Evolutionary conservation across 2,888 invertebrate species (phyloP).

Genomic region (Erebia aethiops): DNA sequence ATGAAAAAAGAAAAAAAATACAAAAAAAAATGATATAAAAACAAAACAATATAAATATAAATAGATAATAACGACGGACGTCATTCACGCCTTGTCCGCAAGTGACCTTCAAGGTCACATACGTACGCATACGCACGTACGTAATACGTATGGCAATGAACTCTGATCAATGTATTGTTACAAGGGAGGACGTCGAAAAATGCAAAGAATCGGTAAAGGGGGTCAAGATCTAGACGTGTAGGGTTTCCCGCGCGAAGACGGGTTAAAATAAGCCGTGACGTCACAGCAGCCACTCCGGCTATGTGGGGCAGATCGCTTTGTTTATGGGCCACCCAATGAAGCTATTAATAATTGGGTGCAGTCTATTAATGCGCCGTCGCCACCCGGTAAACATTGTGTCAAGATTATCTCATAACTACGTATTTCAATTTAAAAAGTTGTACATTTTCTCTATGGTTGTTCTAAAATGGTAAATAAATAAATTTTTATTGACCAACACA

Average conservation of each 20-base stretch:
- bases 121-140: constrained; percentile 51
- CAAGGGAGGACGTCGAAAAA: constrained; percentile 48
- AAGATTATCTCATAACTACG: neutral
- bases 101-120: constrained; percentile 60
- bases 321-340: constrained; percentile 68
- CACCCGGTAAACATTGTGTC: constrained; percentile 7
- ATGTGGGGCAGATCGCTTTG: constrained; percentile 63
- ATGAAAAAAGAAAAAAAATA: constrained; percentile 72
- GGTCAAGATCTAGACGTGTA: constrained; percentile 73
- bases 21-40: constrained; percentile 52
- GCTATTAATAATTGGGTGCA: constrained; percentile 50
- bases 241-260: constrained; percentile 60
- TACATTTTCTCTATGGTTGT: too few relatives aligned
- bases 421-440: neutral
- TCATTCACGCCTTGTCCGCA: constrained; percentile 44
- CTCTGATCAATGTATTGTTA: constrained; percentile 64
- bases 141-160: constrained; percentile 62
- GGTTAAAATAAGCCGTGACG: constrained; percentile 64
- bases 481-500: too few relatives aligned
- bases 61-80: constrained; percentile 41
- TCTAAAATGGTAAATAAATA: too few relatives aligned
- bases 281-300: constrained; percentile 68
- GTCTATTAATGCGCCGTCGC: constrained; percentile 39
- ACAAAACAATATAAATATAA: constrained; percentile 43
- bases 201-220: constrained; percentile 55